A percentile compares a stretch with the other conserved stretches of the same genome.
phyloP scores from a whole-genome alignment of 2,113 vertebrate species.

The Xiphorhynchus elegans region DNA sequence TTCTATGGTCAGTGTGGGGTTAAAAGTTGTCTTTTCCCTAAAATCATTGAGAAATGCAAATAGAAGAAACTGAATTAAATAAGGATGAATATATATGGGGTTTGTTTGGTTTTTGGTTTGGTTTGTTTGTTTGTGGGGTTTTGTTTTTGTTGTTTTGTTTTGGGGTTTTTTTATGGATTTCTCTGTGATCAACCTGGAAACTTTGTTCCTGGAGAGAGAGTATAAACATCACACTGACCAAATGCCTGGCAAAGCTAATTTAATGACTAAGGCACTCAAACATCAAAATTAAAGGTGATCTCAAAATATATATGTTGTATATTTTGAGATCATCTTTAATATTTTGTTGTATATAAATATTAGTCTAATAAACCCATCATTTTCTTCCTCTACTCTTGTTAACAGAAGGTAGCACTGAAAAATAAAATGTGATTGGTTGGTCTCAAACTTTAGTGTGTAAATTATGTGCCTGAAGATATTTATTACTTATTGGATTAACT shows the following conservation, averaged over 20 bases:
- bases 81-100: not conserved
- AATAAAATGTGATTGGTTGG: not conserved
- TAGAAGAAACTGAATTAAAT: not conserved
- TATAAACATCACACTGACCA: not conserved
- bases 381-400: not conserved
- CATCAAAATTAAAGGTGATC: not conserved
- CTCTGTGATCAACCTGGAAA: not conserved
- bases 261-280: not conserved
- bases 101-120: no score
- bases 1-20: not conserved
- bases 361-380: not conserved
- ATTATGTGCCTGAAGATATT: not conserved
- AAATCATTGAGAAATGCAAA: not conserved
- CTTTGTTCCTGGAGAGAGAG: not conserved
- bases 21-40: not conserved
- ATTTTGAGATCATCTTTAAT: not conserved
- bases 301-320: not conserved
- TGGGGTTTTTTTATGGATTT: not conserved
- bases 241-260: not conserved
- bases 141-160: no score
- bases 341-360: not conserved
- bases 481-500: constrained; percentile 14
- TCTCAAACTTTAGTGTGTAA: not conserved
- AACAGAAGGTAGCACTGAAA: not conserved
- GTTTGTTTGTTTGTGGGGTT: no score